Conservation (phyloP, 2,797 vertebrate species). For the Oryzias sinensis region DNA sequence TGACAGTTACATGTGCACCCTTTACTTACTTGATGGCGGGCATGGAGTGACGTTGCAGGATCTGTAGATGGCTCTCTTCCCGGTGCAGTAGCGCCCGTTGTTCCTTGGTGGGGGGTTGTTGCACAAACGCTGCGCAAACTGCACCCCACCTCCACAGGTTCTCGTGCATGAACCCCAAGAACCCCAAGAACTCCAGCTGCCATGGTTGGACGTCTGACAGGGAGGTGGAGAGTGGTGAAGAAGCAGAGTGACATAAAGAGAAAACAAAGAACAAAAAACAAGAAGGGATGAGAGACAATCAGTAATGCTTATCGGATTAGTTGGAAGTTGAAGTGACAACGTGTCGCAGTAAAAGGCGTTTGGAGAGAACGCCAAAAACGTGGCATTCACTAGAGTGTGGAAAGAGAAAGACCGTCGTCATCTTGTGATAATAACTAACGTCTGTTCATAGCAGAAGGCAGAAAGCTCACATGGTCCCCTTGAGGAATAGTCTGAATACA, state of each 20-base stretch:
- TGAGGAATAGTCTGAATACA: slow-evolving; percentile 19
- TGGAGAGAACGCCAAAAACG: slow-evolving; percentile 15
- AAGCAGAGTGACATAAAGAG: slow-evolving; percentile 17
- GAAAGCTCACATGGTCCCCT: slow-evolving; percentile 32
- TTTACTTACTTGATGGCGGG: slow-evolving; percentile 78
- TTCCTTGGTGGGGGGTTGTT: slow-evolving; percentile 96
- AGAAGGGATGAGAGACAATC: slow-evolving; percentile 27
- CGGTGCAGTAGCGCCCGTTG: slow-evolving; percentile 92
- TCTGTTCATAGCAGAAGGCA: slow-evolving; percentile 19
- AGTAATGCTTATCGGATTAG: slow-evolving; percentile 40
- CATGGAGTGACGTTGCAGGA: slow-evolving; percentile 87
- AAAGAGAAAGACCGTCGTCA: slow-evolving; percentile 2
- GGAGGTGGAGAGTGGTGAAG: neutral
- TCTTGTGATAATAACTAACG: slow-evolving; percentile 28
- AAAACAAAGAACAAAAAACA: neutral
- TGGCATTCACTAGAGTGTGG: slow-evolving; percentile 11
- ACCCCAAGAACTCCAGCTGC: slow-evolving; percentile 98
- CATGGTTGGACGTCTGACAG: slow-evolving; percentile 90
- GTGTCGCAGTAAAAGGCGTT: slow-evolving; percentile 16
- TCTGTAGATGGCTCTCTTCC: slow-evolving; percentile 92
- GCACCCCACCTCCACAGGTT: slow-evolving; percentile 90
- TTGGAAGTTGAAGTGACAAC: slow-evolving; percentile 15
- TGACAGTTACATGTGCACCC: neutral
- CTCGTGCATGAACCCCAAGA: slow-evolving; percentile 92
- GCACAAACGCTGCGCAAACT: slow-evolving; percentile 95